Evolutionary conservation across 2,797 vertebrate genomes (phyloP).

Genomic region (Rachycentron canadum): DNA sequence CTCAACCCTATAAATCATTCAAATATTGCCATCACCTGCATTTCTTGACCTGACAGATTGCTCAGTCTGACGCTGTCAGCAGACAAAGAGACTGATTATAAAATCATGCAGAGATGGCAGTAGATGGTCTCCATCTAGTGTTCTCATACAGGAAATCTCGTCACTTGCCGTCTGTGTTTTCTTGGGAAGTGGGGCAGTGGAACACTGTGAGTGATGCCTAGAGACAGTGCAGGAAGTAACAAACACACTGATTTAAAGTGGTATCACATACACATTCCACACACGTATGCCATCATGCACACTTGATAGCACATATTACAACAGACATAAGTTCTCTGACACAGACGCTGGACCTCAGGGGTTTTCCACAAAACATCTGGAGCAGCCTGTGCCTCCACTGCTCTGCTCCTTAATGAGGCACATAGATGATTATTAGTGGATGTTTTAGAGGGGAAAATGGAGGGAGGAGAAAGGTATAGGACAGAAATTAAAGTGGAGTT

Average conservation of each 20-base stretch:
- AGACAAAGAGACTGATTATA: slow-evolving; percentile 54
- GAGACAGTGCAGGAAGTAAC: slow-evolving; percentile 59
- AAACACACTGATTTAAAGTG: slow-evolving; percentile 18
- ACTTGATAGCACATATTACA: slow-evolving; percentile 41
- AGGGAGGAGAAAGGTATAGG: slow-evolving; percentile 42
- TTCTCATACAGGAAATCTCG: slow-evolving; percentile 41
- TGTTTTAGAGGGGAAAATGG: slow-evolving; percentile 48
- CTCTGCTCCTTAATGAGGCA: slow-evolving; percentile 78
- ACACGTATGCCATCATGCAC: slow-evolving; percentile 24
- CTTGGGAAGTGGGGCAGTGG: slow-evolving; percentile 76
- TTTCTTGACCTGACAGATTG: slow-evolving; percentile 32
- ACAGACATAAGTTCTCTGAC: slow-evolving; percentile 54
- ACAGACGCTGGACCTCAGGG: slow-evolving; percentile 70
- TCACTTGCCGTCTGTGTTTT: slow-evolving; percentile 14
- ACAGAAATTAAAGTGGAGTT: slow-evolving; percentile 59
- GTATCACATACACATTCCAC: slow-evolving; percentile 12
- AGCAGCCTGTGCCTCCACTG: slow-evolving; percentile 63
- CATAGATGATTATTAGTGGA: slow-evolving; percentile 77
- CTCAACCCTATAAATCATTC: slow-evolving; percentile 43
- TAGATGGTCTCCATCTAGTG: slow-evolving; percentile 68
- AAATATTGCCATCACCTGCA: slow-evolving; percentile 12
- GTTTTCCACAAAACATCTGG: slow-evolving; percentile 78
- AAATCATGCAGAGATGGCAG: slow-evolving; percentile 33
- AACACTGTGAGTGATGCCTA: slow-evolving; percentile 59
- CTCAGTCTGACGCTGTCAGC: slow-evolving; percentile 32